These are phyloP conservation scores for Drosophila insularis DNA, from an alignment of 1,140 invertebrate species.

Conservation along the genomic window DNA sequence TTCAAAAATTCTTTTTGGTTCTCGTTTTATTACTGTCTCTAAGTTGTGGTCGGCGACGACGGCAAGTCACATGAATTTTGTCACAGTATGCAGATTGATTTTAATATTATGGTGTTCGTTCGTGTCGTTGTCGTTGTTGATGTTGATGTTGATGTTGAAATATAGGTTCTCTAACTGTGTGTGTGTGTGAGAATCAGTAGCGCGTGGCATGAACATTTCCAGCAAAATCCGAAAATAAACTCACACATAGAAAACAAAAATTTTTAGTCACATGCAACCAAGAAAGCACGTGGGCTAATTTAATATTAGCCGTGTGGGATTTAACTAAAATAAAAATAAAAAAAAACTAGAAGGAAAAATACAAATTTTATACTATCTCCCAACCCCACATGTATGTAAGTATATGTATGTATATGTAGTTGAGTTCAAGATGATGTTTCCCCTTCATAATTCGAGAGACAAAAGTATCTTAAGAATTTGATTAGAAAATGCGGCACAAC, in stretches of 20 bases:
- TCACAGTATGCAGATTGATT: conserved; percentile 74
- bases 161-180: conserved; percentile 34
- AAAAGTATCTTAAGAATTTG: conserved; percentile 12
- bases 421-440: background rate
- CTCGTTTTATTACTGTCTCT: conserved; percentile 25
- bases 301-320: conserved; percentile 19
- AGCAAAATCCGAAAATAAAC: conserved; percentile 47
- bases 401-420: background rate
- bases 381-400: background rate
- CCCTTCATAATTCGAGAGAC: conserved; percentile 10
- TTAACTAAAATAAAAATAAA: conserved; percentile 17
- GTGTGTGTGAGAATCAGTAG: conserved; percentile 33
- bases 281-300: conserved; percentile 56
- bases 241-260: conserved; percentile 25
- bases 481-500: conserved; percentile 22
- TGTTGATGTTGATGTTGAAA: conserved; percentile 58
- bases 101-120: conserved; percentile 41
- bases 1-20: conserved; percentile 35
- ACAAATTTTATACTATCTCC: background rate
- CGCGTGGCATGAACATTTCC: conserved; percentile 71
- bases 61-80: conserved; percentile 73
- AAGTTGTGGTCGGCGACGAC: background rate
- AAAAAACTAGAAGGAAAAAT: conserved; percentile 1
- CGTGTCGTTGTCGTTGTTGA: conserved; percentile 43
- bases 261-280: conserved; percentile 67